Evolutionary conservation across 2,888 invertebrate species (phyloP), one percentile per base, ranked within the genome.

Genomic region (Agrotis clavis): DNA sequence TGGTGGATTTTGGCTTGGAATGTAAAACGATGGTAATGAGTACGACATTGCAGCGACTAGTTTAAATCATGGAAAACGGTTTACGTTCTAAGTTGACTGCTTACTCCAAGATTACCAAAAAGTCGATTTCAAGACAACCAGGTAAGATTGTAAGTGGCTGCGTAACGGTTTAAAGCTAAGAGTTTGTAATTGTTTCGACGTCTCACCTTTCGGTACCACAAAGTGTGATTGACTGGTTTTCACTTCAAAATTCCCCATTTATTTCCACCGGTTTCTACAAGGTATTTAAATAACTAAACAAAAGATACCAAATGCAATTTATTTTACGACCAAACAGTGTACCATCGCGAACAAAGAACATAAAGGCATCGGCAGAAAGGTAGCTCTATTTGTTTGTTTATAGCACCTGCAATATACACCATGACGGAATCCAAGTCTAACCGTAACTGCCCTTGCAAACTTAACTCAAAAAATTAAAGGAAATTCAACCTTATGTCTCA

Each of bases 351-450:
- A 78, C 77, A 73, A 86, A 77, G 73, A 71, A 51, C 61, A 45
- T 61, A 71, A 64, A 62, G 74, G 72, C 61, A 75, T 73, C 77
- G 61, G 74, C 79, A 69, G 74, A 66, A 59, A 84, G 84, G 84
- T 84, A 84, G 71, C 84, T 68, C 16, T 84, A 63, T 86, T 83
- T 86, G 70, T 88, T 87, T 87, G 82, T 90, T 87, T 89, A 87
- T 86, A 86, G 75, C 85, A 88, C 86, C 86, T 87, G 86, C 80
- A 82, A 83, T 89, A 79, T 79, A 79, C 74, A 74, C 86, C 86
- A 84, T 86, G 84, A 79, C 89, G 56, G 79, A 53, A 64, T 79
- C 61, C 67, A 61, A 51, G 54, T 63, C 65, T 82, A 59, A 82
- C 81, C 81, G 81, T 84, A 83, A 76, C 41, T 62, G 35, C 48